phyloP scores from a whole-genome alignment of 2,888 invertebrate species.

The Netelia melanura region DNA sequence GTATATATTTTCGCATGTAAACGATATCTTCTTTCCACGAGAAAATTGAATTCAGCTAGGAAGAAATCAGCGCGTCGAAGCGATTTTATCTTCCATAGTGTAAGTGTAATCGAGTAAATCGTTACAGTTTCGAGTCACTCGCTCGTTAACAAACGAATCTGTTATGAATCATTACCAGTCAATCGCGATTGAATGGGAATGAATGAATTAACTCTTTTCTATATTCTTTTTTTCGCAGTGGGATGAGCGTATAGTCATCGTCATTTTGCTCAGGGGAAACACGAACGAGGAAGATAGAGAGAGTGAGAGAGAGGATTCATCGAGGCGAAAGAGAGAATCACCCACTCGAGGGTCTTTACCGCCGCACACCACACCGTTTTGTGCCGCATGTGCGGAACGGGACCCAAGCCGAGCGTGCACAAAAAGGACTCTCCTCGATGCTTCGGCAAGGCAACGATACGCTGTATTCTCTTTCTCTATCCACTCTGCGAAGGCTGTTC shows the following conservation, averaged over 20 bases:
- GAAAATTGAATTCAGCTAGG: not conserved
- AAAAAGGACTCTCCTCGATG: constrained; percentile 59
- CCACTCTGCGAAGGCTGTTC: constrained; percentile 48
- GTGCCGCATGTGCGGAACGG: constrained; percentile 62
- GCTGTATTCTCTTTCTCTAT: constrained; percentile 36
- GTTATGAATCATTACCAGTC: constrained; percentile 35
- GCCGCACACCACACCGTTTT: constrained; percentile 40
- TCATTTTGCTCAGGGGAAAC: constrained; percentile 49
- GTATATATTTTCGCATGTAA: too few relatives aligned
- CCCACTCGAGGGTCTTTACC: constrained; percentile 61
- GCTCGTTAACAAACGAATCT: constrained; percentile 48
- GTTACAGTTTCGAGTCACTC: constrained; percentile 51
- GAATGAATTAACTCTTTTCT: constrained; percentile 60
- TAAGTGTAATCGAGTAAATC: not conserved
- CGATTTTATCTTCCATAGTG: not conserved
- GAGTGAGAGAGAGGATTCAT: constrained; percentile 23
- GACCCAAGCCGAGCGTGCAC: constrained; percentile 66
- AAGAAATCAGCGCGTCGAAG: not conserved
- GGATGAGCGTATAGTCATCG: constrained; percentile 59
- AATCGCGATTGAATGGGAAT: constrained; percentile 49
- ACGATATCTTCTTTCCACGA: too few relatives aligned
- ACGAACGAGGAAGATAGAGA: constrained; percentile 1
- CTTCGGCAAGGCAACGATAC: constrained; percentile 36
- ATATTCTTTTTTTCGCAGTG: constrained; percentile 39
- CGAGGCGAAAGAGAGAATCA: constrained; percentile 62